These are phyloP conservation scores for Palythoa heliodiscus DNA, from an alignment of 92 coral and sea anemone genomes.

Conservation along the genomic window DNA sequence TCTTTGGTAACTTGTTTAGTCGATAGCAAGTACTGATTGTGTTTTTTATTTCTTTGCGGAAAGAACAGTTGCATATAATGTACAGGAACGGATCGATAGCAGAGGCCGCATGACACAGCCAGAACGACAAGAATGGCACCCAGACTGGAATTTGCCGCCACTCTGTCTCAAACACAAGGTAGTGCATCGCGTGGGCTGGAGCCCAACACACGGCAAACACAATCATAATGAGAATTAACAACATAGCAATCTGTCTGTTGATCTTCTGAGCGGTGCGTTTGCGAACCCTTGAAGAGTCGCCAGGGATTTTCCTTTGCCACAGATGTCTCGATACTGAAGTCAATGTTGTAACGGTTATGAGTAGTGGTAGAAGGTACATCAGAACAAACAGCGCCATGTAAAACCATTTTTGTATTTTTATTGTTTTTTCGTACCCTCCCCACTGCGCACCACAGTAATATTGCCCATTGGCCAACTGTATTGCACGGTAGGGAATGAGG, in stretches of 20 bases:
- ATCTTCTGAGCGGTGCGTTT: constrained; percentile 44
- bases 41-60: constrained; percentile 39
- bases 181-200: constrained; percentile 78
- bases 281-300: constrained; percentile 16
- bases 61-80: constrained; percentile 30
- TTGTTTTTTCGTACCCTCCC: constrained; percentile 46
- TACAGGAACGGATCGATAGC: constrained; percentile 76
- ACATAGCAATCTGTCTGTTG: constrained; percentile 63
- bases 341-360: constrained; percentile 55
- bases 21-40: neutral
- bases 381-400: constrained; percentile 58
- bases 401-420: constrained; percentile 50
- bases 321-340: constrained; percentile 54
- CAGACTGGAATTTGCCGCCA: constrained; percentile 41
- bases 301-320: constrained; percentile 68
- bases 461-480: constrained; percentile 32
- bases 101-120: constrained; percentile 71
- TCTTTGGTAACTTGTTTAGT: neutral
- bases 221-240: constrained; percentile 63
- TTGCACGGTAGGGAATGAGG: constrained; percentile 53
- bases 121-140: constrained; percentile 62
- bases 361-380: constrained; percentile 63
- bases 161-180: constrained; percentile 35
- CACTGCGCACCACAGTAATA: constrained; percentile 58
- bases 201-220: constrained; percentile 73